Base-by-base conservation (phyloP, 30 jellyfish, hydroid and myxozoan genomes). In the Pseudorhiza aurosa region DNA sequence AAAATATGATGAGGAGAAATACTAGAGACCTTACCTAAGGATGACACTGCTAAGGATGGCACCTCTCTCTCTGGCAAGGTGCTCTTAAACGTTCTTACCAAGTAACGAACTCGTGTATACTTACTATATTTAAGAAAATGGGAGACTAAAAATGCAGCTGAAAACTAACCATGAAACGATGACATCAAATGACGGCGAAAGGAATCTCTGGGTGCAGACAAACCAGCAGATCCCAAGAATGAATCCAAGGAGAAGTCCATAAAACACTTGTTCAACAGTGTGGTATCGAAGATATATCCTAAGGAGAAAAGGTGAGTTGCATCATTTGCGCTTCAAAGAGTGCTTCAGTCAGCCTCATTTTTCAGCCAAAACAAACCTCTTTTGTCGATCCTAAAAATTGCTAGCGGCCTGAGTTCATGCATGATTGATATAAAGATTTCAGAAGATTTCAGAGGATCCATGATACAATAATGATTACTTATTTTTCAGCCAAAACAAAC, bases 201-300 rank as follows among this genome's bases (percentile, higher is more conserved):
- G 65, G 24, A 85, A 9, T 37, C 77, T 92, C 53, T 92, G 97
- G 1, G 95, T 91, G 33, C 82, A 45, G 33, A 62, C 40, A 73
- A 92, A 92, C 98, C 98, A 92, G 9, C 40, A 68, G 31, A 77
- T 57, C 31, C 96, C 98, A 44, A 75, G 80, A 19, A 70, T 15
- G 19, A 87, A 50, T 11, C 98, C 98, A 79, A 79, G 58, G 8
- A 65, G 53, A n/a, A 92, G 69, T 31, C 98, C 98, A 27, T 75
- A 58, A 0, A 77, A 18, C 21, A 92, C 95, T 85, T 92, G 98
- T 45, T 92, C 96, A n/a, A 82, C 79, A 51, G 96, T 92, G 79
- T 92, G 98, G 59, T 92, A 92, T 24, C 93, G 91, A 33, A 92
- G 95, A 65, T 92, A 92, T 26, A 92, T 60, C 50, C 98, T 92